Conservation (phyloP, 2,888 invertebrate species). For the Sinhomidia bicolor region DNA sequence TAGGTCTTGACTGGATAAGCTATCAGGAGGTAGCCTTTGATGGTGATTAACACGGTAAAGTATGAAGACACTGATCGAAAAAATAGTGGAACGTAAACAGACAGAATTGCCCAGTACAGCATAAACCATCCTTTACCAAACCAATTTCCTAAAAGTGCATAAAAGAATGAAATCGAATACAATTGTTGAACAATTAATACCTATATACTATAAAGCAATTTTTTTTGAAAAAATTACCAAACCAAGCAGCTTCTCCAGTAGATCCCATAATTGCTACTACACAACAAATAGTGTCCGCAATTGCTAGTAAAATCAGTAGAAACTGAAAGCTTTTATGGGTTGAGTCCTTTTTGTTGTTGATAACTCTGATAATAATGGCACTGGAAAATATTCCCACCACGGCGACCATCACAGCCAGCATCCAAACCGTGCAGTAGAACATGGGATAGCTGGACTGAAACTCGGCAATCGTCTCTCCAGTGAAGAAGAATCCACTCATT, state of each 20-base stretch:
- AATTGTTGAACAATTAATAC: too few relatives aligned
- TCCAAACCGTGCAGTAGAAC: not conserved
- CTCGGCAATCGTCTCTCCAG: not conserved
- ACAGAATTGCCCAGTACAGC: not conserved
- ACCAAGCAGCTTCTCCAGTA: not conserved
- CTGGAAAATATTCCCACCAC: not conserved
- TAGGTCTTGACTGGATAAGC: not conserved
- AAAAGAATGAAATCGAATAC: not conserved
- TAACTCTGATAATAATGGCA: not conserved
- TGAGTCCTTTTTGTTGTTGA: not conserved
- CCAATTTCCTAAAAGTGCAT: constrained; percentile 31
- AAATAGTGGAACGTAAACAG: not conserved
- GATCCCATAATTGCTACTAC: not conserved
- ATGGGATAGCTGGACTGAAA: not conserved
- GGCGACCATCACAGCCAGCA: not conserved
- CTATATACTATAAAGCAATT: too few relatives aligned
- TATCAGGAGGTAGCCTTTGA: not conserved
- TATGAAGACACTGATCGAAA: not conserved
- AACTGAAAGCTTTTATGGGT: not conserved
- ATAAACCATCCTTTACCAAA: not conserved
- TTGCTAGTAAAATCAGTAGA: not conserved
- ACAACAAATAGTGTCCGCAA: not conserved
- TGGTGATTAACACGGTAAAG: not conserved
- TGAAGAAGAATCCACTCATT: not conserved
- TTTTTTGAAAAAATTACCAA: not conserved